These are phyloP conservation scores for Mesochorus sp. DNA, from an alignment of 2,888 invertebrate species.

Conservation along the genomic window DNA sequence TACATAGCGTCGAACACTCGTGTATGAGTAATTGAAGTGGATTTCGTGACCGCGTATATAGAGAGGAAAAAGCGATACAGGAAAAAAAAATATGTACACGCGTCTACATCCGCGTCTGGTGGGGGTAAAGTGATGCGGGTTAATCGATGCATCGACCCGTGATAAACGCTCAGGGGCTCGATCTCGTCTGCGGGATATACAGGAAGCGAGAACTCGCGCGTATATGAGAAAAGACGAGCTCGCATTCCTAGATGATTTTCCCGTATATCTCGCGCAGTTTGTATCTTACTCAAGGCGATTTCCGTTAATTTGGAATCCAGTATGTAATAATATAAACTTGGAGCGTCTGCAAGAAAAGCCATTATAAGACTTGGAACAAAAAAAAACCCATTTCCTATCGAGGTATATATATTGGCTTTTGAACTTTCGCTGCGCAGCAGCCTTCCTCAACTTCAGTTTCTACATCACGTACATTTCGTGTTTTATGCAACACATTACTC, in stretches of 20 bases:
- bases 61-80: conserved; percentile 47
- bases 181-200: conserved; percentile 34
- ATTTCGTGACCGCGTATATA: conserved; percentile 70
- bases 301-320: conserved; percentile 30
- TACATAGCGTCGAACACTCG: conserved; percentile 32
- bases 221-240: conserved; percentile 30
- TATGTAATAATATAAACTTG: conserved; percentile 8
- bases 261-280: conserved; percentile 57
- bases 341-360: background rate
- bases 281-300: conserved; percentile 51
- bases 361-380: background rate
- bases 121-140: conserved; percentile 73
- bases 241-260: conserved; percentile 61
- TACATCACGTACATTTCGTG: background rate
- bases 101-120: conserved; percentile 41
- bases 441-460: background rate
- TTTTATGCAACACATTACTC: background rate
- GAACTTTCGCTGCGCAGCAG: too few relatives aligned
- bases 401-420: too few relatives aligned
- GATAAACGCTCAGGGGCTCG: conserved; percentile 69
- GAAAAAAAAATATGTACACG: conserved; percentile 28
- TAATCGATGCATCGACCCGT: conserved; percentile 79
- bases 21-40: conserved; percentile 70
- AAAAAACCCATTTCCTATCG: background rate
- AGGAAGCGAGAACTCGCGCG: conserved; percentile 42